phyloP scores from a whole-genome alignment of 1,140 invertebrate species.

The Doryteuthis pealeii region DNA sequence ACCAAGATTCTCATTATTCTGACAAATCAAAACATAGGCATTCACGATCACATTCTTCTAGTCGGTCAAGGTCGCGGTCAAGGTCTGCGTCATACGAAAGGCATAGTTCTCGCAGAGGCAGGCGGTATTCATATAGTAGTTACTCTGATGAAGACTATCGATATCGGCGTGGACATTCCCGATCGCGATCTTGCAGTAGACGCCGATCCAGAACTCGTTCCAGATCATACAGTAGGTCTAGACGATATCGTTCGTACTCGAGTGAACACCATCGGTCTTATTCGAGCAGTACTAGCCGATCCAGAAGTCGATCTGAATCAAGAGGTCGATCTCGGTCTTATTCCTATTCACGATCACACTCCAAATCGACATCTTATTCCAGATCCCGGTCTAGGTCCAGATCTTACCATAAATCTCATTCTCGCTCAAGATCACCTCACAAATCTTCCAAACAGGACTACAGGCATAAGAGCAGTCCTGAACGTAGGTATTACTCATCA shows the following conservation, averaged over 20 bases:
- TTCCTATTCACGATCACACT: slow-evolving; percentile 12
- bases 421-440: neutral
- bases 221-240: slow-evolving; percentile 2
- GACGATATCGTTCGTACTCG: slow-evolving; percentile 4
- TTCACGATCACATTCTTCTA: slow-evolving; percentile 34
- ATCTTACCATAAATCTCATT: neutral
- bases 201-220: slow-evolving; percentile 4
- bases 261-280: slow-evolving; percentile 9
- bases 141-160: slow-evolving; percentile 9
- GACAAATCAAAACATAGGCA: slow-evolving; percentile 26
- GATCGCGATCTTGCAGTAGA: neutral
- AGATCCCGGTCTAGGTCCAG: slow-evolving; percentile 5
- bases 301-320: slow-evolving; percentile 5
- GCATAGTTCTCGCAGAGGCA: neutral
- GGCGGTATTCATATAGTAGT: slow-evolving; percentile 10
- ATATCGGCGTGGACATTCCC: neutral
- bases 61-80: slow-evolving; percentile 30
- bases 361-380: slow-evolving; percentile 7
- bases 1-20: slow-evolving; percentile 37
- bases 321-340: neutral
- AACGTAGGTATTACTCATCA: neutral
- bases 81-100: slow-evolving; percentile 17
- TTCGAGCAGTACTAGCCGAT: neutral
- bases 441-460: neutral
- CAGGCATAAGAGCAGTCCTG: neutral